Evolutionary conservation across 2,797 vertebrate genomes (phyloP).

Genomic region (Chaetophractus vellerosus): DNA sequence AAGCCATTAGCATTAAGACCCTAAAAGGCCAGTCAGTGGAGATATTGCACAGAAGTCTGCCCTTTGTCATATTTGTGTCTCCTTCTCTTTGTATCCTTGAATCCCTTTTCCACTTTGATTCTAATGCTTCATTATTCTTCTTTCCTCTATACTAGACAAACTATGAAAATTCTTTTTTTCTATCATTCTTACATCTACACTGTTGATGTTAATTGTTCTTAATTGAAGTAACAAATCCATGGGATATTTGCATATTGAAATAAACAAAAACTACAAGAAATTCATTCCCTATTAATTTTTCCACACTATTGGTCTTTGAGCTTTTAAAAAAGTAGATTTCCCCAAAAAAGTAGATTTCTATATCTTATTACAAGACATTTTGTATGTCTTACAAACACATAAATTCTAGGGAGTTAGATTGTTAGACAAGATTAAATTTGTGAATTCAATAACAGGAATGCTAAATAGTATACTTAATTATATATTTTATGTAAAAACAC

Average conservation of each 20-base stretch:
- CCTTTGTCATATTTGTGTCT: neutral
- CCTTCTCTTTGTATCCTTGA: neutral
- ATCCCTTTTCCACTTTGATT: neutral
- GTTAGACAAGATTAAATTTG: conserved; percentile 25
- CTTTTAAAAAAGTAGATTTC: conserved; percentile 34
- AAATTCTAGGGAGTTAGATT: conserved; percentile 14
- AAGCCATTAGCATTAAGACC: neutral
- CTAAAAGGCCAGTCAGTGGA: neutral
- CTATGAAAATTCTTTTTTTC: neutral
- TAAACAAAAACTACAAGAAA: conserved; percentile 10
- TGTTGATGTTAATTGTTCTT: neutral
- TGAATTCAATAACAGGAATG: neutral
- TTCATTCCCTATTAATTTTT: conserved; percentile 34
- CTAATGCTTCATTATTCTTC: neutral
- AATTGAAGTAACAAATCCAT: conserved; percentile 12
- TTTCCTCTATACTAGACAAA: conserved; percentile 15
- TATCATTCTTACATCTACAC: conserved; percentile 7
- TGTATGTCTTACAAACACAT: conserved; percentile 17
- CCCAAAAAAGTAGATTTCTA: neutral
- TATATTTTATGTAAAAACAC: conserved; percentile 44
- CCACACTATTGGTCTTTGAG: neutral
- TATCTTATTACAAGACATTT: neutral
- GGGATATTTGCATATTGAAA: neutral
- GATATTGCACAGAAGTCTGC: neutral
- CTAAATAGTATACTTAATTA: neutral